Evolutionary conservation across 2,888 invertebrate species (phyloP).

Genomic region (Achlya flavicornis): DNA sequence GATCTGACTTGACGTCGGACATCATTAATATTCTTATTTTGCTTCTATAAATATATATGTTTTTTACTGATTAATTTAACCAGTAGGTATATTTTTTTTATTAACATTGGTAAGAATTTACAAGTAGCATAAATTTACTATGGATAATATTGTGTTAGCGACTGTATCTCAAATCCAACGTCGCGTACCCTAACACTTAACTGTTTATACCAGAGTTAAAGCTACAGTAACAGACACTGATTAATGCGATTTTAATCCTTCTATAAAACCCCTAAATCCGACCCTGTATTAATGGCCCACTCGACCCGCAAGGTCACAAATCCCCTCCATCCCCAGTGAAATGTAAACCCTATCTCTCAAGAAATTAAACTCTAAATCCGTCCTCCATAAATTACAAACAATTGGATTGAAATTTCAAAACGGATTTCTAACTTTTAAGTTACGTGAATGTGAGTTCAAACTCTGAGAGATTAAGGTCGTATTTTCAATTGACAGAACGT

Average conservation of each 20-base stretch:
- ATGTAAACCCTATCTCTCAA: slow-evolving; percentile 52
- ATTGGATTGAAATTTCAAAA: slow-evolving; percentile 41
- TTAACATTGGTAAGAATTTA: no score
- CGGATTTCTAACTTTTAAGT: slow-evolving; percentile 73
- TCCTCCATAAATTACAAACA: slow-evolving; percentile 28
- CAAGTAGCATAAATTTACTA: neutral
- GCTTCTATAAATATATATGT: no score
- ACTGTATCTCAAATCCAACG: slow-evolving; percentile 66
- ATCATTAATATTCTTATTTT: no score
- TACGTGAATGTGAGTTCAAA: slow-evolving; percentile 74
- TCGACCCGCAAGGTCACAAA: slow-evolving; percentile 78
- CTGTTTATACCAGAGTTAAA: slow-evolving; percentile 83
- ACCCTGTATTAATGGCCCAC: slow-evolving; percentile 80
- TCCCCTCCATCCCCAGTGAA: slow-evolving; percentile 43
- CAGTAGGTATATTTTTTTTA: no score
- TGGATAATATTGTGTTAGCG: slow-evolving; percentile 22
- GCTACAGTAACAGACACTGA: slow-evolving; percentile 85
- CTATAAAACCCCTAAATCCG: slow-evolving; percentile 86
- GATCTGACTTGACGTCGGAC: no score
- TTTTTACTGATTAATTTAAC: no score
- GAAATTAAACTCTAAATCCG: slow-evolving; percentile 44
- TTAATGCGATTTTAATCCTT: slow-evolving; percentile 88
- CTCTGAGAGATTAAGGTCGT: slow-evolving; percentile 67
- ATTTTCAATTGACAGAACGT: slow-evolving; percentile 57
- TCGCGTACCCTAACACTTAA: slow-evolving; percentile 81